phyloP scores from a whole-genome alignment of 2,888 invertebrate genomes.

The Aphodius granarius region DNA sequence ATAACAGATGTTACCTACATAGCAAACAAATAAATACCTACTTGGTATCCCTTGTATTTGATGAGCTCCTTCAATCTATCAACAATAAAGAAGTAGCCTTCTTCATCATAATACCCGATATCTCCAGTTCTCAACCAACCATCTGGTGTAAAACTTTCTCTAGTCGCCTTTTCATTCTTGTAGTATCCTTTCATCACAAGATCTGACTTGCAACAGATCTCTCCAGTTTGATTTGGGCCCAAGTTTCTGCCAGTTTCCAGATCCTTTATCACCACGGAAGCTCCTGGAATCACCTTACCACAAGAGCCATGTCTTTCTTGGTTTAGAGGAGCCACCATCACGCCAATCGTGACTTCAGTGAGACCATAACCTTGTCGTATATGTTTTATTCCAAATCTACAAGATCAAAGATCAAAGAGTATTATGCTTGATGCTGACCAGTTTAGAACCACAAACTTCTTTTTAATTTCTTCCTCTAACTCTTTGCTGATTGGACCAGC shows the following conservation, averaged over 20 bases:
- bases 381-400: conserved; percentile 43
- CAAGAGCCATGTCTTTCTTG: conserved; percentile 61
- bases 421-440: neutral
- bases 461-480: conserved; percentile 11
- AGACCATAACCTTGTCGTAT: conserved; percentile 71
- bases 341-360: conserved; percentile 71
- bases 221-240: conserved; percentile 70
- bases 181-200: conserved; percentile 65
- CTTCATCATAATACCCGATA: conserved; percentile 77
- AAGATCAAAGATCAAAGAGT: neutral
- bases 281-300: conserved; percentile 63
- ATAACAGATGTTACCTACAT: too few relatives aligned
- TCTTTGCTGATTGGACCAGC: conserved; percentile 50
- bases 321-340: conserved; percentile 47
- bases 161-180: conserved; percentile 66
- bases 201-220: conserved; percentile 79
- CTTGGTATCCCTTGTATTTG: conserved; percentile 86
- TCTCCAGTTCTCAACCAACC: conserved; percentile 83
- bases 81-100: conserved; percentile 77
- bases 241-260: conserved; percentile 62
- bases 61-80: conserved; percentile 88
- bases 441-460: neutral
- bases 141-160: conserved; percentile 65
- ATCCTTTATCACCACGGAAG: conserved; percentile 65
- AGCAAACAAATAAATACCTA: neutral